Conservation (phyloP, 2,113 vertebrate species). For the Tragelaphus buxtoni region DNA sequence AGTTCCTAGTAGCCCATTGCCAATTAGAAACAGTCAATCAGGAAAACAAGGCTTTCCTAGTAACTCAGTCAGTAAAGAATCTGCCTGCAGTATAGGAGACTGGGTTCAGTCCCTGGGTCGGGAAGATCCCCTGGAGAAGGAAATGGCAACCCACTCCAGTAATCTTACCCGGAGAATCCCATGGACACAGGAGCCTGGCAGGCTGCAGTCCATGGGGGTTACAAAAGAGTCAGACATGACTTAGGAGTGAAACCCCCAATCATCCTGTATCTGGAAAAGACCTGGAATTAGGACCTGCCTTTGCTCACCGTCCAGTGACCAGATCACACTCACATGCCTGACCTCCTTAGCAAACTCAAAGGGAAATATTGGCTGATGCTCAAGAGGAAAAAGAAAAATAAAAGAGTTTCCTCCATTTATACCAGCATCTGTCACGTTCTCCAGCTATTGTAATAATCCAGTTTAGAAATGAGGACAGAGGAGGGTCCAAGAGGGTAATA, state of each 20-base stretch:
- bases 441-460: not conserved
- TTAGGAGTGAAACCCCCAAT: not conserved
- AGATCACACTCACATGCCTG: not conserved
- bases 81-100: not conserved
- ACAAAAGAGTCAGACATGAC: not conserved
- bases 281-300: not conserved
- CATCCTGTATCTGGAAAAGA: not conserved
- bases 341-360: not conserved
- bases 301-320: not conserved
- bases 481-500: not conserved
- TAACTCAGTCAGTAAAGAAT: not conserved
- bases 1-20: not conserved
- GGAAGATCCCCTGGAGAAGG: not conserved
- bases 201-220: not conserved
- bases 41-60: not conserved
- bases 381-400: not conserved
- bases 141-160: not conserved
- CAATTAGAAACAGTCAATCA: not conserved
- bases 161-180: not conserved
- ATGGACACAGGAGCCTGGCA: not conserved
- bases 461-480: not conserved
- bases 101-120: not conserved
- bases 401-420: not conserved
- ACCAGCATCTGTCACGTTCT: not conserved
- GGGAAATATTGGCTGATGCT: not conserved